Evolutionary conservation across 2,797 vertebrate species (phyloP).

Genomic region (Botia almorhae): DNA sequence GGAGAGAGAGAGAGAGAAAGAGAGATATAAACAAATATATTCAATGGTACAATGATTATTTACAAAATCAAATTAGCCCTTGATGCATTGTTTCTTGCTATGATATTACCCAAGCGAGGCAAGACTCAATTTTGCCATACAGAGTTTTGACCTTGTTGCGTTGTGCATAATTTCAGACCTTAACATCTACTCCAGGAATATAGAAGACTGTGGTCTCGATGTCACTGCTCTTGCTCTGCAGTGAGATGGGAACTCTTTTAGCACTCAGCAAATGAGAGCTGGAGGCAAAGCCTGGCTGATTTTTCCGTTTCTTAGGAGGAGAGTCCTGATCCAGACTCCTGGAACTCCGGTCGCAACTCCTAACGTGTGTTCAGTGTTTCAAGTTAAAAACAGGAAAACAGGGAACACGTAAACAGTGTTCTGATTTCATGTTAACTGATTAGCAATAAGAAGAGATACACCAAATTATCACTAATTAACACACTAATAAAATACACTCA

Average conservation of each 20-base stretch:
- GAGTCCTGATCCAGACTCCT: conserved; percentile 96
- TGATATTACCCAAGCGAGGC: neutral
- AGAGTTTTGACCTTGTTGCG: neutral
- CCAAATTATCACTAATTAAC: no score
- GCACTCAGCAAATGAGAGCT: conserved; percentile 89
- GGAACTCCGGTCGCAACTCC: conserved; percentile 92
- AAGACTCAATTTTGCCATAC: neutral
- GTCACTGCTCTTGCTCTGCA: conserved; percentile 94
- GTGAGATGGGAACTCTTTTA: conserved; percentile 92
- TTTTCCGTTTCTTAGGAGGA: conserved; percentile 96
- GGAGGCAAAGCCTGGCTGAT: conserved; percentile 90
- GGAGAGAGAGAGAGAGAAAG: no score
- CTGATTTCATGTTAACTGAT: no score
- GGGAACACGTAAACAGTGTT: neutral
- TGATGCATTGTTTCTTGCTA: neutral
- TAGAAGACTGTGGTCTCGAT: conserved; percentile 98
- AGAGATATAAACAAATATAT: neutral
- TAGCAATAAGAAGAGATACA: no score
- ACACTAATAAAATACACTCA: no score
- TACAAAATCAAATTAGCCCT: neutral
- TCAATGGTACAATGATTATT: neutral
- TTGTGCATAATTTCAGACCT: conserved; percentile 76
- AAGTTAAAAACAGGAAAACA: neutral
- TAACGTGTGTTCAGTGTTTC: conserved; percentile 58
- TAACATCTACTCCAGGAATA: conserved; percentile 98